Base-by-base conservation (phyloP, 2,113 vertebrate genomes). In the Seriola aureovittata region DNA sequence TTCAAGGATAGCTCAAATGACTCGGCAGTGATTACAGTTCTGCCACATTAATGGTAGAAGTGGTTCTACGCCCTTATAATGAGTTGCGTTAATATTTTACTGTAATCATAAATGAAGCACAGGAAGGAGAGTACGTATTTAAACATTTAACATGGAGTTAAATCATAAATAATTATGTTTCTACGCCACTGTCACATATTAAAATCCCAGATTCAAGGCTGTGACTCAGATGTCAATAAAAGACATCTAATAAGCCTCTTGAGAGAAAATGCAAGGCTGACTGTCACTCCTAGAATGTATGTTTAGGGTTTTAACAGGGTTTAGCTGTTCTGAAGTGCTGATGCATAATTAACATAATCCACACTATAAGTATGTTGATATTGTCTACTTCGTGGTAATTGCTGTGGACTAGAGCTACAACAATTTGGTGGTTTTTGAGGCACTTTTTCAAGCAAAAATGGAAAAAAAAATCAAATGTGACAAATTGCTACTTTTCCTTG, bases 1-100 rank as follows among this genome's bases (percentile, higher is more conserved):
- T 82, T 80, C 77, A 82, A 80, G 78, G 74, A 66, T 38, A 82
- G 40, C 71, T 74, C 13, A 32, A 50, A 84, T 78, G 57, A 70
- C 59, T 66, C 57, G 75, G 69, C 57, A 75, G 59, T 48, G 36
- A 79, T 71, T 77, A 75, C 29, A 38, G 17, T 58, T 50, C 67
- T 69, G 66, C 32, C 4, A 62, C 21, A 59, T 68, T 74, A 73
- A 62, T 7, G 12, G 68, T 21, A 66, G 13, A 66, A 29, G 74
- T 74, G 32, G 23, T 14, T 81, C 23, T 50, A 2, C 10, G 46
- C 36, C 23, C 2, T 29, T 40, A 9, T 42, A 8, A 65, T 19
- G 21, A 62, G 21, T 21, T 48, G 10, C 3, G 60, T 81, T 36
- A 16, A 85, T 67, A 59, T 77, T 60, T 54, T 25, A 54, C 60